Base-by-base conservation (phyloP, 2,113 vertebrate species). In the Dascyllus trimaculatus region DNA sequence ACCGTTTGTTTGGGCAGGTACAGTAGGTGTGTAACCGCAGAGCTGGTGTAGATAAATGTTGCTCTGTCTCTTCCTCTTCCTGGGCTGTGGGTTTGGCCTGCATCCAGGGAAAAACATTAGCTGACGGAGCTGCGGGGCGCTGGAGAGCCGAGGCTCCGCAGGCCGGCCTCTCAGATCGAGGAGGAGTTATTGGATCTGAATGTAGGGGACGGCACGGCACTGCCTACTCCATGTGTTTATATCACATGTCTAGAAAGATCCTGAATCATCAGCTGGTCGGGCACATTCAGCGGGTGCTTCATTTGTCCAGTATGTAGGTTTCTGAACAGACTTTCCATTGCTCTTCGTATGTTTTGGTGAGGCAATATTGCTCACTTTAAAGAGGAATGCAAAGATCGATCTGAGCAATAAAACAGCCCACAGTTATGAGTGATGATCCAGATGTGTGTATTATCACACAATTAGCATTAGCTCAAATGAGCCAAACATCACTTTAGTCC, bases 1-100 rank as follows among this genome's bases (percentile, higher is more conserved):
- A 6, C 65, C 68, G 63, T 69, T 52, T 71, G 78, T 78, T 62
- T 68, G 43, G 17, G 52, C 45, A 35, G 15, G 56, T 63, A 48
- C 4, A 21, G 18, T 51, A 70, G 19, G 73, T 75, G 69, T 74
- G 60, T 67, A 21, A 67, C 64, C 53, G 0, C 86, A 66, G 43
- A 65, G 25, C 32, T 63, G 13, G 26, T 3, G 14, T 5, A 77
- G 21, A 26, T 66, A 71, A 80, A 76, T 0, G 21, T 13, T 40
- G 63, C 63, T 35, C 11, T 49, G 73, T 63, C 57, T 78, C 73
- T 71, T 81, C 56, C 77, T 75, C 35, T 70, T 71, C 78, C 75
- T 57, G 69, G 1, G 32, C 22, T 75, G 78, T 65, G 82, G 61
- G 29, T 56, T 60, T 77, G 79, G 68, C 49, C 2, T 2, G 54